Percentiles rank a stretch among this genome's conserved stretches.
Conservation (phyloP, 2,113 vertebrate genomes). For the Gopherus evgoodei region DNA sequence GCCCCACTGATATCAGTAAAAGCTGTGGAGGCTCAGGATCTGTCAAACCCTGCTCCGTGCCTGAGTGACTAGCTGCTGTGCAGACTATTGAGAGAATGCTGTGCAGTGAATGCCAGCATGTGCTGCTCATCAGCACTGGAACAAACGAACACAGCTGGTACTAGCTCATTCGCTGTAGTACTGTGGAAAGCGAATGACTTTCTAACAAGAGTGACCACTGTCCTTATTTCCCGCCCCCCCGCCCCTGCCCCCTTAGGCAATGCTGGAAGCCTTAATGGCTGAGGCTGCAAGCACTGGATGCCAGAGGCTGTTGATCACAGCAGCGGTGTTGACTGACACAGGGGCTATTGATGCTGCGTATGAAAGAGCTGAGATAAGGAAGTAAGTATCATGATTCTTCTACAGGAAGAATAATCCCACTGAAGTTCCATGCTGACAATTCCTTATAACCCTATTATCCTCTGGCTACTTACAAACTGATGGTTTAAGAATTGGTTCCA, state of each 20-base stretch:
- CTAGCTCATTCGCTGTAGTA: no score
- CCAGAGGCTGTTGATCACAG: slow-evolving; percentile 77
- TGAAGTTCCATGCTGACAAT: neutral
- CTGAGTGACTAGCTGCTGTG: neutral
- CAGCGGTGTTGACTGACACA: slow-evolving; percentile 81
- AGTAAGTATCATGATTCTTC: slow-evolving; percentile 59
- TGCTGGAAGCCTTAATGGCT: slow-evolving; percentile 73
- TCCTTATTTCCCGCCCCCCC: neutral
- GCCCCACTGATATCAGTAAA: slow-evolving; percentile 9
- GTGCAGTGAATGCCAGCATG: neutral
- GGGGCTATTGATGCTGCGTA: slow-evolving; percentile 82
- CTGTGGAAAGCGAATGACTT: no score
- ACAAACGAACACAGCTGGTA: neutral
- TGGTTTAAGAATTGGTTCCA: no score
- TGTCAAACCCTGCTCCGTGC: neutral
- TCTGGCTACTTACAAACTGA: no score
- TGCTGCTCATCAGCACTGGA: neutral
- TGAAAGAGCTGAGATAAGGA: slow-evolving; percentile 81
- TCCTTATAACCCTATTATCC: no score
- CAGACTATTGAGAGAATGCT: neutral
- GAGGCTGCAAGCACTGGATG: slow-evolving; percentile 71
- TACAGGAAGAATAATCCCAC: no score
- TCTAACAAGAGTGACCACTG: neutral
- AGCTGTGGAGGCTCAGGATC: neutral
- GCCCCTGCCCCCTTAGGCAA: slow-evolving; percentile 73